These are phyloP conservation scores for Scaptomyza tumidula DNA, from an alignment of 2,888 invertebrate genomes.

Conservation along the genomic window DNA sequence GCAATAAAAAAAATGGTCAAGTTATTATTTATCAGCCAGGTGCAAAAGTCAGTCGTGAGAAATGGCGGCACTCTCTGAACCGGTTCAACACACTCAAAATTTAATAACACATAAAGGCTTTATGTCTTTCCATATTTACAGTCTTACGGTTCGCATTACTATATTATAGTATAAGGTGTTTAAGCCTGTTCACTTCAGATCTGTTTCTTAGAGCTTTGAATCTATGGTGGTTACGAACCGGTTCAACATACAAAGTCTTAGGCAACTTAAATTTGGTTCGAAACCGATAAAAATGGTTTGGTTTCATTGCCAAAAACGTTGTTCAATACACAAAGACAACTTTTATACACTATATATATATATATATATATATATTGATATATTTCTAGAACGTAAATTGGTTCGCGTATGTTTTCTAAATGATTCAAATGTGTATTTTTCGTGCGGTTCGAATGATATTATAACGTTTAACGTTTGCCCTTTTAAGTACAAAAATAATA, in stretches of 20 bases:
- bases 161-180: too few species aligned
- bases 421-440: background rate
- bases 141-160: too few species aligned
- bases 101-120: background rate
- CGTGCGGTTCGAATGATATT: background rate
- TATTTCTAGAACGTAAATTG: too few species aligned
- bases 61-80: conserved; percentile 16
- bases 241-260: background rate
- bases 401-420: background rate
- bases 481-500: background rate
- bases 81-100: background rate
- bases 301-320: too few species aligned
- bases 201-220: too few species aligned
- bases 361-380: too few species aligned
- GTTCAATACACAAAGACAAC: too few species aligned
- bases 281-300: too few species aligned
- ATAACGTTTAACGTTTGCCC: too few species aligned
- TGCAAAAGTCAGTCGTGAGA: conserved; percentile 26
- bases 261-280: too few species aligned
- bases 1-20: conserved; percentile 61
- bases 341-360: too few species aligned
- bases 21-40: conserved; percentile 56
- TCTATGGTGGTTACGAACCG: background rate
- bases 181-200: too few species aligned
- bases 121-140: background rate